These are phyloP conservation scores for Campoplex nolae DNA, from an alignment of 2,888 invertebrate species.

Conservation along the genomic window DNA sequence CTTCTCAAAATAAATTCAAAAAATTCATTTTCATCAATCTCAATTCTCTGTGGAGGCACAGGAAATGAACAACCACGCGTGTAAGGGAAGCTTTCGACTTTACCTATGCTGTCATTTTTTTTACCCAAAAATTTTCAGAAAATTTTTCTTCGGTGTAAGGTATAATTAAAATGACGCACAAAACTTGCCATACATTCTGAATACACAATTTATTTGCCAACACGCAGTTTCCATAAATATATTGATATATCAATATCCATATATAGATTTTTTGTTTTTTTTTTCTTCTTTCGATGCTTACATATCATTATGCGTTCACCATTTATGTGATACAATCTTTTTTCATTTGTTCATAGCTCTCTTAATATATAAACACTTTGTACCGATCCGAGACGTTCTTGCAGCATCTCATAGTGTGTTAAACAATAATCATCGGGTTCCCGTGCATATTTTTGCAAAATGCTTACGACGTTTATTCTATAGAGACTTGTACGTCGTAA, in stretches of 20 bases:
- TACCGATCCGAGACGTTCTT: constrained; percentile 74
- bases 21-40: too few species aligned
- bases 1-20: too few species aligned
- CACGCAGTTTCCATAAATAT: constrained; percentile 83
- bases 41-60: too few species aligned
- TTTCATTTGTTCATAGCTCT: constrained; percentile 58
- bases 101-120: constrained; percentile 5
- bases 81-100: not conserved
- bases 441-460: constrained; percentile 15
- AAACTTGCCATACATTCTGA: constrained; percentile 62
- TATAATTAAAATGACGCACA: constrained; percentile 1
- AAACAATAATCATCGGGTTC: constrained; percentile 68
- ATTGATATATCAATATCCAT: constrained; percentile 80
- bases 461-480: not conserved
- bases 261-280: not conserved
- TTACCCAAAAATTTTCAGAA: too few species aligned
- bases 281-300: constrained; percentile 35
- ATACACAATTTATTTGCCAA: constrained; percentile 82
- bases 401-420: constrained; percentile 64
- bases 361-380: constrained; percentile 74
- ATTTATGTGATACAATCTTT: constrained; percentile 61
- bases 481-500: not conserved
- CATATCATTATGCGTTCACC: constrained; percentile 25
- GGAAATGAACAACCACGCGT: not conserved
- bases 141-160: not conserved